A percentile compares a stretch with the other conserved stretches of the same genome.
Evolutionary conservation across 2,113 vertebrate species (phyloP).

Genomic region (Lepisosteus oculatus): DNA sequence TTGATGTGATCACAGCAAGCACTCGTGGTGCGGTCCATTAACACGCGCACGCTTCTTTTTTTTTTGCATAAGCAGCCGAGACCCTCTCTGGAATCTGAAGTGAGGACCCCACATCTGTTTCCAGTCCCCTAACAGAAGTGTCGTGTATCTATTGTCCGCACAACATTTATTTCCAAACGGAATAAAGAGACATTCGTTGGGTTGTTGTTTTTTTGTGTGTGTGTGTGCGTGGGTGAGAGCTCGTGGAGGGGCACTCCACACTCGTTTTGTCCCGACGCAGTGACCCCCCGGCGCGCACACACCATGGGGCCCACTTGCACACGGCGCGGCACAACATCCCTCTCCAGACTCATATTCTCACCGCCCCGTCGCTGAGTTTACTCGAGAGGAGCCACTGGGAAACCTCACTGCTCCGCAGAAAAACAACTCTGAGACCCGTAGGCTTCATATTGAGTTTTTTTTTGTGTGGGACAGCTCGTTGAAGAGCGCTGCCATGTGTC

Average conservation of each 20-base stretch:
- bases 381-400: conserved; percentile 49
- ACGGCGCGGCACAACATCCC: conserved; percentile 46
- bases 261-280: conserved; percentile 59
- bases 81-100: conserved; percentile 62
- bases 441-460: too few species aligned
- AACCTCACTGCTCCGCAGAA: conserved; percentile 26
- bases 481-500: too few species aligned
- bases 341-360: conserved; percentile 53
- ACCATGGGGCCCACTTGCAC: conserved; percentile 56
- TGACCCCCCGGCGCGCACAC: conserved; percentile 59
- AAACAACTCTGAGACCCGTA: conserved; percentile 26
- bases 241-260: conserved; percentile 61
- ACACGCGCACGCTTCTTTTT: conserved; percentile 55
- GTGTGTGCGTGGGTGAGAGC: conserved; percentile 47
- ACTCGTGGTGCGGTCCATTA: conserved; percentile 76
- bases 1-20: conserved; percentile 76
- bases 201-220: conserved; percentile 30
- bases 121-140: conserved; percentile 43
- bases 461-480: too few species aligned
- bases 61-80: conserved; percentile 50
- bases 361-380: conserved; percentile 42
- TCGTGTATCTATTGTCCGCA: conserved; percentile 48
- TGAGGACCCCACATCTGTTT: conserved; percentile 66
- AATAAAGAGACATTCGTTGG: conserved; percentile 48
- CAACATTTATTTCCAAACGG: conserved; percentile 50